Evolutionary conservation across 2,113 vertebrate species (phyloP), one percentile per base, ranked within the genome.

Genomic region (Lophochroa leadbeateri): DNA sequence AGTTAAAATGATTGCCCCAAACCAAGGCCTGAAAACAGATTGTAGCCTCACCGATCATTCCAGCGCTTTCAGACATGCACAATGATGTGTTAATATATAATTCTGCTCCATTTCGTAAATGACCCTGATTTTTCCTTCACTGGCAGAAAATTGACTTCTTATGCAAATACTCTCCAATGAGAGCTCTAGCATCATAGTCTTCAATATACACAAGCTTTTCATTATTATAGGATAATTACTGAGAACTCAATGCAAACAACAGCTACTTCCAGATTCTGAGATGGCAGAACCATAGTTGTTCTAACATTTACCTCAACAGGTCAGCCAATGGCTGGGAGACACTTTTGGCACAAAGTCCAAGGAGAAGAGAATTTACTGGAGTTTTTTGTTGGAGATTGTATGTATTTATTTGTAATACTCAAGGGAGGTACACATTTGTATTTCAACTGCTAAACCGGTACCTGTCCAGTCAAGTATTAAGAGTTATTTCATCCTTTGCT

Each of bases 361-460:
- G 53, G 75, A 92, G 83, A 87, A 69, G 29, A 64, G 29, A 85
- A 86, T 78, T 82, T 77, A 69, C 92, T 79, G 77, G 43, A n/a
- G 1, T 49, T 35, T 88, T 92, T 87, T 75, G 25, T 96, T 96
- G 60, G 49, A 87, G 82, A 93, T 71, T 68, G 35, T 80, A 72
- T 13, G 10, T 74, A 88, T 91, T 95, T 93, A 71, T 77, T 90
- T 86, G 91, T 50, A 72, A 90, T 72, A 91, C 92, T 82, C 50
- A 41, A 55, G 49, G 76, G 95, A 97, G 58, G 74, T 69, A 74
- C 65, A 85, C 47, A 68, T 88, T 92, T 79, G 24, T 71, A 83
- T 86, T 96, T 92, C 96, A 86, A 94, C 88, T 80, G 81, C 64
- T 87, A 78, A 93, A 96, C 82, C 31, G 16, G 65, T 63, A 95